These are phyloP conservation scores for Papilio glaucus DNA, from an alignment of 1,140 invertebrate species.

Conservation along the genomic window DNA sequence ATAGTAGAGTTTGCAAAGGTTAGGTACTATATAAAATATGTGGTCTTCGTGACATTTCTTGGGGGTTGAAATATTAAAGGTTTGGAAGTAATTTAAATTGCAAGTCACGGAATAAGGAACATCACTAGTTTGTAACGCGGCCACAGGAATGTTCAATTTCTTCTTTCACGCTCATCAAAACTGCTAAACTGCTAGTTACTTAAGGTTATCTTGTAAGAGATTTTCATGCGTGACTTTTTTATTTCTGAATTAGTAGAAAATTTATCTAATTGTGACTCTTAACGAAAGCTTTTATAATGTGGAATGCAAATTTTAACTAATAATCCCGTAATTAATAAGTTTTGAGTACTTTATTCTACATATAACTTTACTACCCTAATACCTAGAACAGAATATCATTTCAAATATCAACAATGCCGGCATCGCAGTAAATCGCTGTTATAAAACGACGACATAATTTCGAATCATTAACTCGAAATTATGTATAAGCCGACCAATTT, in stretches of 20 bases:
- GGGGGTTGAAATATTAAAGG: not conserved
- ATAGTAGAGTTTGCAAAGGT: not conserved
- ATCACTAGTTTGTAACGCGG: no score
- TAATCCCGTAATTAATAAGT: not conserved
- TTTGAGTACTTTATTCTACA: slow-evolving; percentile 15
- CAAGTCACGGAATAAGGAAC: not conserved
- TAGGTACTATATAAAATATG: slow-evolving; percentile 14
- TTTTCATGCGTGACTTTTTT: no score
- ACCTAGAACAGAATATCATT: not conserved
- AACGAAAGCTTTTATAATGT: not conserved
- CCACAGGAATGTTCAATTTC: no score
- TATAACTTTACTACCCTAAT: slow-evolving; percentile 3
- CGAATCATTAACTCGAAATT: slow-evolving; percentile 23
- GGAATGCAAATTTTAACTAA: not conserved
- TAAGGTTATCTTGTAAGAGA: no score
- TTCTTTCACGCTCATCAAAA: no score
- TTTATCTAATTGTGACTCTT: not conserved
- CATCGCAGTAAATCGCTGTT: not conserved
- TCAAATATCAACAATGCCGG: slow-evolving; percentile 13
- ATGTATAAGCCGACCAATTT: slow-evolving; percentile 10
- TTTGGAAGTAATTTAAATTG: not conserved
- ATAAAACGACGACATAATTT: slow-evolving; percentile 19
- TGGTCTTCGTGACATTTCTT: slow-evolving; percentile 12
- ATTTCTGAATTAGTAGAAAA: not conserved
- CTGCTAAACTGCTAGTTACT: no score